Evolutionary conservation across 1,140 invertebrate species (phyloP).

Genomic region (Gonioctena quinquepunctata): DNA sequence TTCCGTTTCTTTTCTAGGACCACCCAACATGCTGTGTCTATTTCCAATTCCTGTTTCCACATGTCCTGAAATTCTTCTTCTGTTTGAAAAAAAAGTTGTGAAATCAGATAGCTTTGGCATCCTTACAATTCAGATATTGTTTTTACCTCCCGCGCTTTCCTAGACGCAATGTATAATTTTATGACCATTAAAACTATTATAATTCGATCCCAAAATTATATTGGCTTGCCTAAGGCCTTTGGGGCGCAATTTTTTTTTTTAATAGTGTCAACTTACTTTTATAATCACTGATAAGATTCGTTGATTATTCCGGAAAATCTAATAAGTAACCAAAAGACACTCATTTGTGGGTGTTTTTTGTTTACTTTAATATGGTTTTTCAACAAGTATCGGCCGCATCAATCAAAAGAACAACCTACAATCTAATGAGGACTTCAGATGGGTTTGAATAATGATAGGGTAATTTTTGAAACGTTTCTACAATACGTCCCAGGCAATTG

Average conservation of each 20-base stretch:
- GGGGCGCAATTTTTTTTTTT: too few relatives aligned
- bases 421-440: slow-evolving; percentile 28
- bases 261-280: slow-evolving; percentile 28
- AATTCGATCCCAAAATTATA: slow-evolving; percentile 43
- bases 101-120: neutral
- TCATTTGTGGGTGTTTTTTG: too few relatives aligned
- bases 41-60: neutral
- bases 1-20: neutral
- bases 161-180: slow-evolving; percentile 18
- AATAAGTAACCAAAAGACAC: too few relatives aligned
- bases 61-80: neutral
- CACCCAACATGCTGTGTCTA: neutral
- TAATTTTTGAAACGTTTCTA: slow-evolving; percentile 41
- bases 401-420: too few relatives aligned
- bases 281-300: slow-evolving; percentile 30
- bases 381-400: too few relatives aligned
- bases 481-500: slow-evolving; percentile 34
- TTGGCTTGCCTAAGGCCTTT: slow-evolving; percentile 37
- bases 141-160: slow-evolving; percentile 13
- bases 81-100: neutral
- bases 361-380: too few relatives aligned
- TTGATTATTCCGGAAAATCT: slow-evolving; percentile 19
- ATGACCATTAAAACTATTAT: slow-evolving; percentile 24
- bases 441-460: slow-evolving; percentile 30
- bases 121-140: neutral